A percentile compares a stretch with the other conserved stretches of the same genome.
Evolutionary conservation across 2,797 vertebrate genomes (phyloP).

Genomic region (Takifugu ocellatus): DNA sequence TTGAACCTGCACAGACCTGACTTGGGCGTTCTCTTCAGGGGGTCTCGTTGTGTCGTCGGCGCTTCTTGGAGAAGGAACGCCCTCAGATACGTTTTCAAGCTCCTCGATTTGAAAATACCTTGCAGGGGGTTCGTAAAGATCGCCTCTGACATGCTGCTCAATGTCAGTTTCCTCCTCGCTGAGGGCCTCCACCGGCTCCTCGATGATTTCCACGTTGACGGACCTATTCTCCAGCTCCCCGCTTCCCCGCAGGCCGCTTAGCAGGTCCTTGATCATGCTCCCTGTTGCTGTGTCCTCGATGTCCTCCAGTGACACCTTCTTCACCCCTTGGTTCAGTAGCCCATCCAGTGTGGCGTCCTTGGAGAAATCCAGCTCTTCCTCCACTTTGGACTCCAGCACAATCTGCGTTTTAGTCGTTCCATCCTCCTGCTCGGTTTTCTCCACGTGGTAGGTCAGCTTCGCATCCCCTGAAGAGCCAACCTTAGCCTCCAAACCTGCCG

Average conservation of each 20-base stretch:
- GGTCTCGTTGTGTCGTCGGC: conserved; percentile 34
- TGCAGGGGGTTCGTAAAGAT: conserved; percentile 63
- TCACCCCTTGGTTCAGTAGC: conserved; percentile 75
- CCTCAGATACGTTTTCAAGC: conserved; percentile 75
- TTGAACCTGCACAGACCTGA: conserved; percentile 73
- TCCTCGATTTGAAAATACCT: conserved; percentile 87
- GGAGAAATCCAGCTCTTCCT: conserved; percentile 81
- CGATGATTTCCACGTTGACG: conserved; percentile 88
- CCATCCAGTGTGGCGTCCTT: conserved; percentile 70
- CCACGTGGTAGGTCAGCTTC: conserved; percentile 80
- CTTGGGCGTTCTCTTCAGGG: conserved; percentile 40
- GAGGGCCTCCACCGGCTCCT: conserved; percentile 79
- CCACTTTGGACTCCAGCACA: conserved; percentile 83
- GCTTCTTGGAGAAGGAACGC: conserved; percentile 43
- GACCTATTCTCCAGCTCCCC: conserved; percentile 74
- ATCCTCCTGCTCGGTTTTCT: conserved; percentile 81
- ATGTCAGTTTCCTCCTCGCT: conserved; percentile 67
- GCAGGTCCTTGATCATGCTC: conserved; percentile 81
- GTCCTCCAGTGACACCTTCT: conserved; percentile 78
- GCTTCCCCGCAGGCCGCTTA: conserved; percentile 77
- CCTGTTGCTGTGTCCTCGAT: conserved; percentile 76
- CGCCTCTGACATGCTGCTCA: conserved; percentile 66
- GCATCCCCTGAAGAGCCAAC: conserved; percentile 71
- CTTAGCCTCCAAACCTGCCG: conserved; percentile 72
- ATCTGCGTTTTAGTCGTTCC: conserved; percentile 84